Evolutionary conservation across 2,113 vertebrate genomes (phyloP).

Genomic region (Sigmodon hispidus): DNA sequence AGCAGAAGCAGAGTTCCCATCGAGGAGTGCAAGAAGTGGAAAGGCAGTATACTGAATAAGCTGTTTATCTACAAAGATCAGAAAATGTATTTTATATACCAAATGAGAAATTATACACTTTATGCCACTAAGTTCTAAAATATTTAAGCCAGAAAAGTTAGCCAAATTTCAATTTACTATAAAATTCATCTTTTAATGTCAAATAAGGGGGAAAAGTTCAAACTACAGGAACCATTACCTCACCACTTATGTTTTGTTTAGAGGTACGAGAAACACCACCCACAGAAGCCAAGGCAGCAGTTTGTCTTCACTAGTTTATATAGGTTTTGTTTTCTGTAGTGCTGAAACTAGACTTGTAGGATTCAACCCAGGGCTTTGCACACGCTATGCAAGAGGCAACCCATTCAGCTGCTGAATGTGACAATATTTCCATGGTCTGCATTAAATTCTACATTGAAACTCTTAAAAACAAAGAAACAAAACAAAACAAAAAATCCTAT

Average conservation of each 20-base stretch:
- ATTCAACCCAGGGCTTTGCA: neutral
- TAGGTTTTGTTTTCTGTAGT: neutral
- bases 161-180: slow-evolving; percentile 18
- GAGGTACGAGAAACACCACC: neutral
- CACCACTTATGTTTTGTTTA: slow-evolving; percentile 9
- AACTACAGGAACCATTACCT: neutral
- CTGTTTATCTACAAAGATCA: slow-evolving; percentile 89
- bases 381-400: neutral
- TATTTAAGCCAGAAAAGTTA: neutral
- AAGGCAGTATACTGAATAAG: slow-evolving; percentile 95
- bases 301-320: neutral
- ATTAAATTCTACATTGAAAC: neutral
- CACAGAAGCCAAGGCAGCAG: neutral
- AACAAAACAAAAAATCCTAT: neutral
- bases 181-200: neutral
- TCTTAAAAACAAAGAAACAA: neutral
- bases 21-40: slow-evolving; percentile 94
- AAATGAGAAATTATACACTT: slow-evolving; percentile 47
- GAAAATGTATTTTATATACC: slow-evolving; percentile 18
- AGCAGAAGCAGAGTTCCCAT: slow-evolving; percentile 87
- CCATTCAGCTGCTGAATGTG: neutral
- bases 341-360: neutral
- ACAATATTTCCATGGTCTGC: neutral
- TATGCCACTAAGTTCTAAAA: slow-evolving; percentile 16
- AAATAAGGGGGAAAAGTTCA: neutral